Evolutionary conservation across 2,888 invertebrate species (phyloP), one percentile per base, ranked within the genome.

Genomic region (Brachyopa scutellaris): DNA sequence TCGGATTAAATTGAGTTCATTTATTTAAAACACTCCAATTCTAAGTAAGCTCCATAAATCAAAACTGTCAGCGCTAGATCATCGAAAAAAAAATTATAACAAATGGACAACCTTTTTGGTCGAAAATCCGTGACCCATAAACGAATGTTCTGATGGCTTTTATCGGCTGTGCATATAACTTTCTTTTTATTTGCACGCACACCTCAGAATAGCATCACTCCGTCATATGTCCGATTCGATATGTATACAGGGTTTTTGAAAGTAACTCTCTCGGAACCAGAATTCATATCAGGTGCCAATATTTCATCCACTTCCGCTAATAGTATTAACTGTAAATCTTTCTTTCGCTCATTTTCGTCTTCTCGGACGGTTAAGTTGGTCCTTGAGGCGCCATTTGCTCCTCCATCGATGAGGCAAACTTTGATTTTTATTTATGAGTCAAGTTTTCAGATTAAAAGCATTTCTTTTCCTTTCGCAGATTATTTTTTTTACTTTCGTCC

Each of bases 371-470:
- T 64, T 69, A 53, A 66, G 70, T 76, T 67, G 47, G 8, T 59
- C 61, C 29, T 9, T 11, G 36, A 23, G 13, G 31, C 33, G 26
- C 62, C 42, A 49, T 64, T 64, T 61, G 26, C 23, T 3, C 31
- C 11, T 31, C 21, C 36, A 64, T 77, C 76, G 82, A 82, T 77
- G 77, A 70, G 69, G 9, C 45, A 13, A 82, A 82, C 76, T 77
- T 82, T 82, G 82, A 82, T 82, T 82, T 82, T 82, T 82, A 82
- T 82, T 82, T 82, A 82, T 82, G 82, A 77, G 82, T 72, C 82
- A 82, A 82, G 82, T 82, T 77, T 82, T 82, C 76, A 82, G 76
- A 82, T 82, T 82, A 82, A 82, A 77, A 76, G 66, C 59, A 77
- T 64, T 70, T 79, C 42, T 33, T 62, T 64, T 55, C 42, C 11